phyloP scores from a whole-genome alignment of 1,140 invertebrate genomes.

The Heliconius himera region DNA sequence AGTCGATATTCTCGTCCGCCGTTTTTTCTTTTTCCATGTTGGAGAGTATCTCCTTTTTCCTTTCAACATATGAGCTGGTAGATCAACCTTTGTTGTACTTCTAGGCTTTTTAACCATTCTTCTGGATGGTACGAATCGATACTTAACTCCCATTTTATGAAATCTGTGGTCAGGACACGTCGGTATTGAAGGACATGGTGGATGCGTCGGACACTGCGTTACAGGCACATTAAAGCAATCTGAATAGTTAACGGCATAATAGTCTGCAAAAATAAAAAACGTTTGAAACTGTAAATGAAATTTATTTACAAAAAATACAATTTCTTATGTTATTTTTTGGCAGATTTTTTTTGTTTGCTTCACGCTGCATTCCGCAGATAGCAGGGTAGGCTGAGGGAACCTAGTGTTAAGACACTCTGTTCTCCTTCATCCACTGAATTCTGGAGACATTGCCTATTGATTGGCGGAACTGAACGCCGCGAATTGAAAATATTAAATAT shows the following conservation, averaged over 20 bases:
- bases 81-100: slow-evolving; percentile 27
- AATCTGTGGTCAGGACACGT: slow-evolving; percentile 41
- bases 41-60: slow-evolving; percentile 48
- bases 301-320: too few species aligned
- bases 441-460: too few species aligned
- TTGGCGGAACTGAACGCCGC: too few species aligned
- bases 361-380: too few species aligned
- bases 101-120: slow-evolving; percentile 27
- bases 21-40: slow-evolving; percentile 34
- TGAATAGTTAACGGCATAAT: slow-evolving; percentile 50
- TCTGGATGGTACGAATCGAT: slow-evolving; percentile 28
- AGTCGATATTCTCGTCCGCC: slow-evolving; percentile 24
- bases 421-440: too few species aligned
- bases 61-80: slow-evolving; percentile 42
- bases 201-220: slow-evolving; percentile 37
- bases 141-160: slow-evolving; percentile 45
- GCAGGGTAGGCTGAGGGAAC: too few species aligned
- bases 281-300: background rate
- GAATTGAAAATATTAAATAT: too few species aligned
- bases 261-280: slow-evolving; percentile 47
- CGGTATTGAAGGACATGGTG: slow-evolving; percentile 42
- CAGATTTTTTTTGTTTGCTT: too few species aligned
- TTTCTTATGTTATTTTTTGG: too few species aligned
- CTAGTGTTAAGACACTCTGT: too few species aligned
- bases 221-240: slow-evolving; percentile 49